These are phyloP conservation scores for Quiscalus mexicanus DNA, from an alignment of 2,113 vertebrate species.

Conservation along the genomic window DNA sequence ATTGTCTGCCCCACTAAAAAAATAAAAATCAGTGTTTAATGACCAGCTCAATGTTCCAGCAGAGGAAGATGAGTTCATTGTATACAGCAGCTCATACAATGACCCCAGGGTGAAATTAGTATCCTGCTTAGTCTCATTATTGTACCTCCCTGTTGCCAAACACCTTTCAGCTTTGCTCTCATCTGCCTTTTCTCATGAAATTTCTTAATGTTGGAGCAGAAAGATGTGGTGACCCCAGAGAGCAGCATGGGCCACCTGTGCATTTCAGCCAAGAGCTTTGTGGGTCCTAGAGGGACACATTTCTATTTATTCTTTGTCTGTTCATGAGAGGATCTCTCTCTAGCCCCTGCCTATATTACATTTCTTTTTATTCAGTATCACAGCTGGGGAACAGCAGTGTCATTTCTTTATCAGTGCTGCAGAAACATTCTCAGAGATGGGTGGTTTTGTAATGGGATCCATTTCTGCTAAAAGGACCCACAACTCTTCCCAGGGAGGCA, in stretches of 20 bases:
- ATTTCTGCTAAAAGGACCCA: not conserved
- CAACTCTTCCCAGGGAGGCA: not conserved
- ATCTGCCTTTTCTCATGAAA: not conserved
- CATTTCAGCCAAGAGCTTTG: not conserved
- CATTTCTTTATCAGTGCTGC: not conserved
- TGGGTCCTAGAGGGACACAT: not conserved
- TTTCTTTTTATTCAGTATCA: not conserved
- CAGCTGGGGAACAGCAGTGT: not conserved
- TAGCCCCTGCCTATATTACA: not conserved
- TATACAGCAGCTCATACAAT: not conserved
- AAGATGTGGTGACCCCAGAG: not conserved
- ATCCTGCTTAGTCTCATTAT: not conserved
- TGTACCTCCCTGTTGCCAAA: not conserved
- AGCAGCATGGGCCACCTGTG: not conserved
- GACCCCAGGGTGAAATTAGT: not conserved
- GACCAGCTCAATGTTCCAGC: not conserved
- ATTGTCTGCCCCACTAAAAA: constrained; percentile 22
- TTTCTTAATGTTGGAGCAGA: not conserved
- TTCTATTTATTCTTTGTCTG: not conserved
- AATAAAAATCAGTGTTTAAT: constrained; percentile 52
- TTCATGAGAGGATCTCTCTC: not conserved
- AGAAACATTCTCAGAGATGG: not conserved
- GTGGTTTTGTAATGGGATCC: not conserved
- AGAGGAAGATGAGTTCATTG: not conserved
- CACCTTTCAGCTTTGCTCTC: not conserved